Base-by-base conservation (phyloP, 2,113 vertebrate genomes). In the Coturnix japonica region DNA sequence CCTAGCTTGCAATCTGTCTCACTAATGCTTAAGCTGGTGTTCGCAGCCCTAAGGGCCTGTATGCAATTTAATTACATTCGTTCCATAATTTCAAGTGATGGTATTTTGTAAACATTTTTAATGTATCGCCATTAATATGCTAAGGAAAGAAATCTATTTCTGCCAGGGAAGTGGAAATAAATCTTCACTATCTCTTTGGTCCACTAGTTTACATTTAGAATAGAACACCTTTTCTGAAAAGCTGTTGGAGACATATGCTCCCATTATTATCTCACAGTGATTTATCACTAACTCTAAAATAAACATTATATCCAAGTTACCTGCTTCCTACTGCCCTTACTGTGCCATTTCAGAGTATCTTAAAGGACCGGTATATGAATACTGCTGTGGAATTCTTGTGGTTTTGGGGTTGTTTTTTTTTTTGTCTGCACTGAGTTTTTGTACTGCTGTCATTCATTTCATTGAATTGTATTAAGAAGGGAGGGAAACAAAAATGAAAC, bases 21-120 rank as follows among this genome's bases (percentile, higher is more conserved):
- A 43, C 81, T 96, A 96, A 97, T 95, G 95, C 82, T 92, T 94
- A 94, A 95, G n/a, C 77, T 88, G 84, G 89, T 94, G 61, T 80
- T 85, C 57, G 6, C 61, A 83, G 86, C 82, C 89, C 80, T 96
- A 37, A 90, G 95, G 89, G 89, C 70, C 94, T 95, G 76, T 80
- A 95, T 92, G 53, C 72, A 84, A 94, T 95, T 96, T 96, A 97
- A 96, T 97, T 96, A 88, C 75, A 59, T 92, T 94, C 91, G 92
- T 94, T 97, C 96, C 90, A 41, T 96, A 94, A 96, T 97, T 97
- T 96, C 93, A 97, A 94, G 86, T 89, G 79, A 95, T 91, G 87
- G 95, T 97, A 85, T 96, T 95, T 87, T 95, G 95, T 95, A 97
- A 97, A 97, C 90, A 97, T 95, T 97, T 97, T 97, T 97, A 98